A percentile compares a stretch with the other conserved stretches of the same genome.
Conservation (phyloP, 2,113 vertebrate genomes). For the Ceyx margarethae region DNA sequence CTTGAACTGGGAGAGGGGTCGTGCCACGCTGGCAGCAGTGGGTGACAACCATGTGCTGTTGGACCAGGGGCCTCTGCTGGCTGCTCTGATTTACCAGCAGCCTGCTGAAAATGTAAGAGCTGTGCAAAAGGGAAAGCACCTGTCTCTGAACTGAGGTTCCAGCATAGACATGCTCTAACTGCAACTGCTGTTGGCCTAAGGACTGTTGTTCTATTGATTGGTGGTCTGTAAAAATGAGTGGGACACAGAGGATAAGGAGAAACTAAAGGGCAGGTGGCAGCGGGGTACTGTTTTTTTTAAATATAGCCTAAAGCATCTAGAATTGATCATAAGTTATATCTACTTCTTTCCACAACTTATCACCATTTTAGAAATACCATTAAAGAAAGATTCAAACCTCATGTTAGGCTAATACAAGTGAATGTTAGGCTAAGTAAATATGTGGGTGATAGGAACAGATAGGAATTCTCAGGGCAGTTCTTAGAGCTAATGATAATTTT, state of each 20-base stretch:
- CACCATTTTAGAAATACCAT: background rate
- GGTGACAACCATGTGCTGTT: background rate
- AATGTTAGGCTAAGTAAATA: background rate
- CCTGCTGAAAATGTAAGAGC: background rate
- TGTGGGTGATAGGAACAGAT: background rate
- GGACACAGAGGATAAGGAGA: background rate
- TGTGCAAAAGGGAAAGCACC: background rate
- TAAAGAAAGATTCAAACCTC: background rate
- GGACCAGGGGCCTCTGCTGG: background rate
- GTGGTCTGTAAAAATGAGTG: background rate
- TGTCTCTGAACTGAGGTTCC: background rate
- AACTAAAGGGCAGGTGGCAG: background rate
- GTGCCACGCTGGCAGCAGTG: background rate
- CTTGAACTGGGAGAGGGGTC: background rate
- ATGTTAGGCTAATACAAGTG: background rate
- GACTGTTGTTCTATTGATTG: background rate
- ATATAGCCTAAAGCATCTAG: background rate
- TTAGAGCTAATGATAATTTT: background rate
- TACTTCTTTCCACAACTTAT: background rate
- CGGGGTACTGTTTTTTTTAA: background rate
- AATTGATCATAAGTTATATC: background rate
- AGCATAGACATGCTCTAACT: background rate
- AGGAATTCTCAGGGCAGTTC: background rate
- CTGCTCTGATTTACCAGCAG: background rate
- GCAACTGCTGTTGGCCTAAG: background rate